Evolutionary conservation across 1,140 invertebrate genomes (phyloP), one percentile per base, ranked within the genome.

Genomic region (Helicoverpa zea): DNA sequence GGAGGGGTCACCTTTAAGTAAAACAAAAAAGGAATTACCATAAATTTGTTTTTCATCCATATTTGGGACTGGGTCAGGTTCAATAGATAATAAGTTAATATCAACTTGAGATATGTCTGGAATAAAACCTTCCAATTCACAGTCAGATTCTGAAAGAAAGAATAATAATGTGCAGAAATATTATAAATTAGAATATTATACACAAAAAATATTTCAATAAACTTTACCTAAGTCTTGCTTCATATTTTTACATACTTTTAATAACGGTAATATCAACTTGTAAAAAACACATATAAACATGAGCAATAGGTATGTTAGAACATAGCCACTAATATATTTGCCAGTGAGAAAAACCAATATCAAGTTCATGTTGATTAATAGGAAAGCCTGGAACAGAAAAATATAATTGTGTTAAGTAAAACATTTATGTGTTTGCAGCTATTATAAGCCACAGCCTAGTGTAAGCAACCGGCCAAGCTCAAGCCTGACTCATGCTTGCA

Each of bases 21-120:
- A 23, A 23, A 23, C 23, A 23, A 1, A 23, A 23, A 23, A 23
- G 23, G 18, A 66, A 52, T 84, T 87, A 94, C 93, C 92, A 85
- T 92, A 87, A 84, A 88, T 93, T 86, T 94, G 92, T 83, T 85
- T 90, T 58, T 94, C 92, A 89, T 94, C 92, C 77, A 81, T 43
- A 4, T 87, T 58, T 82, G 81, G 80, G 82, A 88, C 88, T 30
- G 81, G 79, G 61, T 94, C 93, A 73, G 87, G 80, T 83, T 93
- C 93, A 85, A 94, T 89, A 52, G 91, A 90, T 47, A 94, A 79
- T 66, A 93, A 82, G 79, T 93, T 89, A 80, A 94, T 89, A 83
- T 94, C 89, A 81, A 84, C 82, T 80, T 92, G 90, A 66, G 91
- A 89, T 70, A 87, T 86, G 68, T 93, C 92, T 70, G 93, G 93